A percentile compares a stretch with the other conserved stretches of the same genome.
These are phyloP conservation scores for Tachysurus vachellii DNA, from an alignment of 2,113 vertebrate species.

Conservation along the genomic window DNA sequence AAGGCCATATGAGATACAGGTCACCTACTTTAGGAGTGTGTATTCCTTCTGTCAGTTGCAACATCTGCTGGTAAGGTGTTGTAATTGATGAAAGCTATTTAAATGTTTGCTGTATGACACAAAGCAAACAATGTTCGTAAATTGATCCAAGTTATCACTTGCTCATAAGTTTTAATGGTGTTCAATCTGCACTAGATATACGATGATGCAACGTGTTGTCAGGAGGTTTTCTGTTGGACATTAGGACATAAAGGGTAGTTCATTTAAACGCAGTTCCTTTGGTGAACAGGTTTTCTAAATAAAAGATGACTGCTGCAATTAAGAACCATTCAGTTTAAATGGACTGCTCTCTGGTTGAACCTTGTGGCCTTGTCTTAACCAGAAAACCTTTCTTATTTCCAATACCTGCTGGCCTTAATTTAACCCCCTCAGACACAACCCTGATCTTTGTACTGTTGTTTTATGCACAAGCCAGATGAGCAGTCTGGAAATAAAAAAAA, in stretches of 20 bases:
- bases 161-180: neutral
- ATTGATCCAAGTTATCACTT: neutral
- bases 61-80: neutral
- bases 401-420: slow-evolving; percentile 28
- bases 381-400: slow-evolving; percentile 17
- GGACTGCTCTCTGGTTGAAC: neutral
- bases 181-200: neutral
- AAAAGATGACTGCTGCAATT: neutral
- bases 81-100: neutral
- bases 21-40: slow-evolving; percentile 44
- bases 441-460: slow-evolving; percentile 3
- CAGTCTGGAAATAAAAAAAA: slow-evolving; percentile 15
- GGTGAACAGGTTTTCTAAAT: neutral
- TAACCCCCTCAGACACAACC: slow-evolving; percentile 26
- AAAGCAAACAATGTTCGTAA: neutral
- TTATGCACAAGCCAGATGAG: slow-evolving; percentile 23
- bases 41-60: neutral
- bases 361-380: neutral
- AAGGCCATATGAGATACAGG: slow-evolving; percentile 40
- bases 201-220: neutral
- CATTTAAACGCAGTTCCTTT: neutral
- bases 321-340: neutral
- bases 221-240: neutral
- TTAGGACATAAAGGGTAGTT: neutral
- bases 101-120: neutral